Evolutionary conservation across 1,140 invertebrate genomes (phyloP), one percentile per base, ranked within the genome.

Genomic region (Lordiphosa collinella): DNA sequence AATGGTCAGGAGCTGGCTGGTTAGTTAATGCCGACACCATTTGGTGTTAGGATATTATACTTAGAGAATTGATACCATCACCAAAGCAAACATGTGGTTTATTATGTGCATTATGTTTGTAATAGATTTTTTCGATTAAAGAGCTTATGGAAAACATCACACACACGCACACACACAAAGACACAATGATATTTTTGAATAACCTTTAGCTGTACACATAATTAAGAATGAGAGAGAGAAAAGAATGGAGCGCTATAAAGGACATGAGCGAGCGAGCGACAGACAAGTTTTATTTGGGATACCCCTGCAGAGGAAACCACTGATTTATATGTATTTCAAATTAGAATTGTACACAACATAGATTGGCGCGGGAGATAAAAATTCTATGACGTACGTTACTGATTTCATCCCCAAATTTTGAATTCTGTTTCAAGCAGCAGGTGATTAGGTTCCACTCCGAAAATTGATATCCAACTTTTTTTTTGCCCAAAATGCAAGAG

Each of bases 1-100:
- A 31, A 34, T 32, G 37, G 22, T 61, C 62, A 62, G 47, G 63
- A 57, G 48, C 52, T 63, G 46, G 38, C 29, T 55, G 31, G 37
- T 71, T 67, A 78, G 48, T 78, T 56, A 11, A 58, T 56, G 60
- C 76, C 50, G 49, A 43, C 36, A 48, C 70, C 61, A 62, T 54
- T 74, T 31, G 40, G 18, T 10, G 14, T 63, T 55, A 38, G 18
- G 32, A 13, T 22, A 13, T 13, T 25, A 34, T 13, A 12, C 14
- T 31, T 10, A 12, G 40, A 11, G 36, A 16, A 10, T 22, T 35
- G 41, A 65, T 32, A 74, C 79, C 79, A 66, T 60, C 76, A 82
- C 78, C 78, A 68, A 40, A 66, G 56, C 37, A 66, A 70, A 52
- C 66, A 52, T 36, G 41, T 34, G 16, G 35, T 32, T 59, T 35